A percentile compares a stretch with the other conserved stretches of the same genome.
Evolutionary conservation across 2,113 vertebrate genomes (phyloP).

Genomic region (Anas platyrhynchos): DNA sequence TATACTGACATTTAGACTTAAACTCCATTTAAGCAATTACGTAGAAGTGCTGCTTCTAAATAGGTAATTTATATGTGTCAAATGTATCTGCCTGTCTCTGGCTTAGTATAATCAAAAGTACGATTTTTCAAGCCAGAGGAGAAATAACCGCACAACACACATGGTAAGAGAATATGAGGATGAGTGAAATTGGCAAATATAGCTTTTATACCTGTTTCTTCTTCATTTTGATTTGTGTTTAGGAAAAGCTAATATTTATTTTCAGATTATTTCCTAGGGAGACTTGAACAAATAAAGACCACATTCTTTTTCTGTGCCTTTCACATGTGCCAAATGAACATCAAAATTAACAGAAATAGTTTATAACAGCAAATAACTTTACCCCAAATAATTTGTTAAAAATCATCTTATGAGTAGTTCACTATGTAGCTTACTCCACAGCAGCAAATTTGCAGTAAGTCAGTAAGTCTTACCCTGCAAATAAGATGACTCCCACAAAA

Average conservation of each 20-base stretch:
- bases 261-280: constrained; percentile 25
- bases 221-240: constrained; percentile 3
- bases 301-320: neutral
- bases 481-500: neutral
- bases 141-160: neutral
- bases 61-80: constrained; percentile 40
- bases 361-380: constrained; percentile 22
- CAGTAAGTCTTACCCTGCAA: neutral
- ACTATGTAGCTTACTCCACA: neutral
- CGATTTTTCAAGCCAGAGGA: neutral
- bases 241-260: constrained; percentile 35
- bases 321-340: neutral
- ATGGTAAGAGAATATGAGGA: neutral
- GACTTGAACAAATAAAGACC: neutral
- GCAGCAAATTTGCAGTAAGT: neutral
- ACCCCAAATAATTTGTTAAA: constrained; percentile 17
- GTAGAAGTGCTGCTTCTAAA: constrained; percentile 14
- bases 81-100: neutral
- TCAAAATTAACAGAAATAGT: constrained; percentile 5
- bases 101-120: constrained; percentile 4
- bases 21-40: constrained; percentile 37
- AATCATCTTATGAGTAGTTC: neutral
- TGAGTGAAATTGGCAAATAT: neutral
- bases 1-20: constrained; percentile 20
- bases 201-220: neutral